These are phyloP conservation scores for Drosophila mimetica DNA, from an alignment of 2,888 invertebrate species.

Conservation along the genomic window DNA sequence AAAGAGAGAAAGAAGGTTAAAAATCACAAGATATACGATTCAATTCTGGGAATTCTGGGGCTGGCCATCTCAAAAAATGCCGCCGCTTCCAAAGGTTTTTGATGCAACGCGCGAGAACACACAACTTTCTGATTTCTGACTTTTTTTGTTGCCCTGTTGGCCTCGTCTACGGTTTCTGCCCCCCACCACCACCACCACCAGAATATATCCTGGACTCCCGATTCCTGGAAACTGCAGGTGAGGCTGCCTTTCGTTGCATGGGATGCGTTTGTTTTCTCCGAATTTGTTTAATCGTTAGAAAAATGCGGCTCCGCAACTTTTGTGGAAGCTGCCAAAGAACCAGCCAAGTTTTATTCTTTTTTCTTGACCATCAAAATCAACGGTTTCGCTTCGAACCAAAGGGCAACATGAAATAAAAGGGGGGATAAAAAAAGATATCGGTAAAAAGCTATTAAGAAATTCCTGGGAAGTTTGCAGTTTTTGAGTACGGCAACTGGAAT, in stretches of 20 bases:
- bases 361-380: constrained; percentile 61
- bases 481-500: constrained; percentile 42
- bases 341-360: constrained; percentile 9
- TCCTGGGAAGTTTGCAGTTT: constrained; percentile 76
- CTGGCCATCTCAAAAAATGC: constrained; percentile 63
- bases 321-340: constrained; percentile 33
- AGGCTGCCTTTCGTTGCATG: constrained; percentile 70
- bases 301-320: constrained; percentile 72
- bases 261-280: constrained; percentile 82
- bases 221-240: constrained; percentile 83
- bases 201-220: constrained; percentile 6
- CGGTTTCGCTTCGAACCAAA: constrained; percentile 57
- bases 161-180: constrained; percentile 48
- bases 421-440: constrained; percentile 65
- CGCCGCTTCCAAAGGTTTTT: constrained; percentile 45
- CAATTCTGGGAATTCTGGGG: constrained; percentile 80
- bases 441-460: constrained; percentile 80
- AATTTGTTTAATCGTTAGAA: constrained; percentile 84
- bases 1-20: neutral
- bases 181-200: constrained; percentile 1
- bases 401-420: constrained; percentile 1
- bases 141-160: neutral
- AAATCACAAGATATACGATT: constrained; percentile 79
- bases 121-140: constrained; percentile 58
- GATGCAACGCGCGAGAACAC: constrained; percentile 47